Percentiles rank a stretch among this genome's conserved stretches.
Conservation (phyloP, 2,888 invertebrate species). For the Hirtodrosophila cameraria region DNA sequence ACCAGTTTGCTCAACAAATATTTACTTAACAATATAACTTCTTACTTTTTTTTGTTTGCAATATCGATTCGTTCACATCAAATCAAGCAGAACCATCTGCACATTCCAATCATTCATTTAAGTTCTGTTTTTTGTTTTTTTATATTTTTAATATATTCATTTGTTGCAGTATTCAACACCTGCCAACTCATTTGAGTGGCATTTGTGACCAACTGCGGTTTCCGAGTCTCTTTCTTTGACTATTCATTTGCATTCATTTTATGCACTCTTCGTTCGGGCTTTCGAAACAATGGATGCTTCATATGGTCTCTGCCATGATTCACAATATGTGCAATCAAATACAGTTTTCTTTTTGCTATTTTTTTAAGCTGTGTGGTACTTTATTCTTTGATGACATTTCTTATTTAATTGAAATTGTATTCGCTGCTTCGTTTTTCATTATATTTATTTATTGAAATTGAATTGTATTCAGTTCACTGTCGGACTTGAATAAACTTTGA, state of each 20-base stretch:
- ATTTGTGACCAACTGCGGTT: constrained; percentile 28
- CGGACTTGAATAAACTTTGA: not conserved
- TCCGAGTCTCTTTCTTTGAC: constrained; percentile 8
- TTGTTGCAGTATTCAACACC: constrained; percentile 36
- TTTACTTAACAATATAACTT: constrained; percentile 45
- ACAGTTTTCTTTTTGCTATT: not conserved
- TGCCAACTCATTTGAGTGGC: constrained; percentile 24
- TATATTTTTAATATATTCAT: not conserved
- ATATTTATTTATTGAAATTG: not conserved
- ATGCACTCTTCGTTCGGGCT: constrained; percentile 1
- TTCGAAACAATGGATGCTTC: not conserved
- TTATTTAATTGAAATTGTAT: constrained; percentile 23
- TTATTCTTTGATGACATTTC: not conserved
- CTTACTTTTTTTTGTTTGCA: constrained; percentile 6
- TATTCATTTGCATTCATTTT: constrained; percentile 39
- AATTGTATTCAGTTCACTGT: not conserved
- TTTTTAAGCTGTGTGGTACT: not conserved
- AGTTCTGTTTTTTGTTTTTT: constrained; percentile 8
- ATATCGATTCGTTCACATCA: constrained; percentile 55
- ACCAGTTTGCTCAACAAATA: constrained; percentile 52
- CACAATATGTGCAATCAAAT: constrained; percentile 1
- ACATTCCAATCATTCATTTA: constrained; percentile 39
- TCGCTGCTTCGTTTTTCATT: not conserved
- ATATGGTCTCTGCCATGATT: constrained; percentile 10
- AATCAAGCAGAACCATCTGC: constrained; percentile 66